phyloP scores from a whole-genome alignment of 2,888 invertebrate genomes.

The Cosmia trapezina region DNA sequence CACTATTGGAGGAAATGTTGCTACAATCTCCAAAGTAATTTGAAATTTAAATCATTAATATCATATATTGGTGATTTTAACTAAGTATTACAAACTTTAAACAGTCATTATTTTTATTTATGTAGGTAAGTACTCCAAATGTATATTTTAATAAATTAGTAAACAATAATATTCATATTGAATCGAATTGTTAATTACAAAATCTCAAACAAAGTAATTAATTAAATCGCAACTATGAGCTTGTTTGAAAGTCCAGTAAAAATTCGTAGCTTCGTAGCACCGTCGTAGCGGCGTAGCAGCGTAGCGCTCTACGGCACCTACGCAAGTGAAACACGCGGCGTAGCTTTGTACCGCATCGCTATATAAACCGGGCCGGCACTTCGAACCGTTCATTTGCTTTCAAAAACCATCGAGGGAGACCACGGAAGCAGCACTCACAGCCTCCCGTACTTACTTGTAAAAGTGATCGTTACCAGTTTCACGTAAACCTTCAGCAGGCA shows the following conservation, averaged over 20 bases:
- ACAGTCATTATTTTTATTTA: slow-evolving; percentile 1
- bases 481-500: slow-evolving; percentile 22
- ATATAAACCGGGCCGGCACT: slow-evolving; percentile 81
- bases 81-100: background rate
- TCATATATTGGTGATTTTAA: background rate
- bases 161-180: background rate
- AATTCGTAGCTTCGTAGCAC: slow-evolving; percentile 44
- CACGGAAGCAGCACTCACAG: slow-evolving; percentile 70
- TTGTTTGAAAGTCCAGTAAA: slow-evolving; percentile 6
- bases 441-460: slow-evolving; percentile 41
- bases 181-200: background rate
- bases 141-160: background rate
- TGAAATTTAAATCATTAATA: background rate
- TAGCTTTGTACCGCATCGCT: slow-evolving; percentile 71
- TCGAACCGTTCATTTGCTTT: slow-evolving; percentile 84
- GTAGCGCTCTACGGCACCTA: slow-evolving; percentile 72
- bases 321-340: slow-evolving; percentile 70
- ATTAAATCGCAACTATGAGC: slow-evolving; percentile 3
- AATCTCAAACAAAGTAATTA: slow-evolving; percentile 4
- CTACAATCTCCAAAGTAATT: slow-evolving; percentile 10
- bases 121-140: background rate
- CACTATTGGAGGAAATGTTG: background rate
- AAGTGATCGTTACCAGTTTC: slow-evolving; percentile 44
- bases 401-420: slow-evolving; percentile 76
- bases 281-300: slow-evolving; percentile 54